phyloP scores from a whole-genome alignment of 2,797 vertebrate species.

The Esox lucius region DNA sequence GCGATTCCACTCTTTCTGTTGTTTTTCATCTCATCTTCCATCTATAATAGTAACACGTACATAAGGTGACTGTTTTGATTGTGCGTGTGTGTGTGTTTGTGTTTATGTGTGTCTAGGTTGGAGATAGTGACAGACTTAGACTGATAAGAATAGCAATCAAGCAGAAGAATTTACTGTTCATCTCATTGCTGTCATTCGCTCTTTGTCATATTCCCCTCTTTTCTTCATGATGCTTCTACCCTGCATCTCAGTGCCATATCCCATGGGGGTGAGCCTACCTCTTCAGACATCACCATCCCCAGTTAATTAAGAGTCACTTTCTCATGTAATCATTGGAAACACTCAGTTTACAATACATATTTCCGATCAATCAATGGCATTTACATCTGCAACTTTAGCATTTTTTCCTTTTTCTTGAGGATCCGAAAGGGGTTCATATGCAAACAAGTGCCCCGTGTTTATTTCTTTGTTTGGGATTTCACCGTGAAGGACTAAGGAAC shows the following conservation, averaged over 20 bases:
- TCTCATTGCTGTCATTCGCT: slow-evolving; percentile 43
- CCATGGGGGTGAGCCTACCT: slow-evolving; percentile 44
- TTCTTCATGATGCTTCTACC: slow-evolving; percentile 43
- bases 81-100: background rate
- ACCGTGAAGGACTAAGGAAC: slow-evolving; percentile 70
- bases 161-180: slow-evolving; percentile 18
- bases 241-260: slow-evolving; percentile 48
- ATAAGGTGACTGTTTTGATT: background rate
- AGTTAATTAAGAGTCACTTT: slow-evolving; percentile 32
- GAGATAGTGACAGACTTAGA: slow-evolving; percentile 65
- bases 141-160: slow-evolving; percentile 49
- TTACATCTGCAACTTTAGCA: slow-evolving; percentile 49
- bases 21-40: slow-evolving; percentile 31
- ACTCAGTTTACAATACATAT: slow-evolving; percentile 35
- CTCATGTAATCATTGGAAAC: slow-evolving; percentile 34
- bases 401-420: slow-evolving; percentile 42
- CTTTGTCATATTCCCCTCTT: slow-evolving; percentile 41
- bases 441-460: slow-evolving; percentile 37
- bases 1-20: slow-evolving; percentile 18
- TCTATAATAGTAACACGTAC: slow-evolving; percentile 9
- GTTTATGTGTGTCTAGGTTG: slow-evolving; percentile 29
- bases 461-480: slow-evolving; percentile 62
- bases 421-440: slow-evolving; percentile 54
- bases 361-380: slow-evolving; percentile 36
- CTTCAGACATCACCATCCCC: slow-evolving; percentile 39